Evolutionary conservation across 2,113 vertebrate genomes (phyloP).

Genomic region (Siniperca knerii): DNA sequence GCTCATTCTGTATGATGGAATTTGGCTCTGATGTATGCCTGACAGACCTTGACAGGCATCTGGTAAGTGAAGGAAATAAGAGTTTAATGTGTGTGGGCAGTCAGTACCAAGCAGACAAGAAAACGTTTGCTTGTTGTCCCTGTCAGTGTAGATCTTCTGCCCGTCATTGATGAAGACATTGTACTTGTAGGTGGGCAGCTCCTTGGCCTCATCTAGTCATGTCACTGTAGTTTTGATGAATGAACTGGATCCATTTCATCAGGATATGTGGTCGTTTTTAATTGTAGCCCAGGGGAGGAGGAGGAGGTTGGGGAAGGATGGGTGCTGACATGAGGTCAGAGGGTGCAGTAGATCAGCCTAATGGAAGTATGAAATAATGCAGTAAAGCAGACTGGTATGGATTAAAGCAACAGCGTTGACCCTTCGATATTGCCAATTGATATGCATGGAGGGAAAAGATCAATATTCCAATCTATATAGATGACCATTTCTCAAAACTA

Average conservation of each 20-base stretch:
- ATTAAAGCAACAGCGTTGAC: background rate
- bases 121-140: too few species aligned
- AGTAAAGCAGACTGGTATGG: background rate
- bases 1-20: too few species aligned
- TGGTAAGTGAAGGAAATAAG: too few species aligned
- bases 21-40: too few species aligned
- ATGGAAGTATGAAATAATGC: slow-evolving; percentile 26
- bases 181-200: too few species aligned
- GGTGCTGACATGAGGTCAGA: slow-evolving; percentile 20
- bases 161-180: too few species aligned
- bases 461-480: slow-evolving; percentile 1
- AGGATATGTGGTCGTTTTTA: background rate
- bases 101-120: too few species aligned
- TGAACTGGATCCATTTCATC: slow-evolving; percentile 22
- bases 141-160: too few species aligned
- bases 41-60: too few species aligned
- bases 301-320: background rate
- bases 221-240: slow-evolving; percentile 15
- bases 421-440: background rate
- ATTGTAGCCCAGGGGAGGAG: background rate
- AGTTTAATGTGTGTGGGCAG: too few species aligned
- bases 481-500: background rate
- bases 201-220: background rate
- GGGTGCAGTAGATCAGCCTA: background rate
- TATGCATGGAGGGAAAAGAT: background rate